phyloP scores from a whole-genome alignment of 35 echinoderm and acorn worm genomes.

The Apostichopus californicus region DNA sequence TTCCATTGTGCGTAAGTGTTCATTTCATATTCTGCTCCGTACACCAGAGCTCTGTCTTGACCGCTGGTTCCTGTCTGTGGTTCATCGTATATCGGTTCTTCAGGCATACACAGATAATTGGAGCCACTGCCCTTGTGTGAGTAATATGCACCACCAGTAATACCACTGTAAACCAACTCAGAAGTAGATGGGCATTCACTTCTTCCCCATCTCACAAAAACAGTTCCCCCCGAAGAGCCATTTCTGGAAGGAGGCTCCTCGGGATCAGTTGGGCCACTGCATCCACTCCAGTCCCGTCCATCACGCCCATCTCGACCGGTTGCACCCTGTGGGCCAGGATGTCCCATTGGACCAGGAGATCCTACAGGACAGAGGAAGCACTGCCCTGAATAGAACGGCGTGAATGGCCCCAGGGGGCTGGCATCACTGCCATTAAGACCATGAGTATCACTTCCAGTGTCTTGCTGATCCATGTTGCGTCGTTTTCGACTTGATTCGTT shows the following conservation, averaged over 20 bases:
- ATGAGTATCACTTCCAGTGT: background rate
- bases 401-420: background rate
- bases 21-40: too few species aligned
- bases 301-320: slow-evolving; percentile 46
- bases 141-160: too few species aligned
- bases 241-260: background rate
- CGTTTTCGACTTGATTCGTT: background rate
- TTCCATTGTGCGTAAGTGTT: too few species aligned
- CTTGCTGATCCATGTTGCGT: background rate
- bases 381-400: background rate
- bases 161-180: slow-evolving; percentile 10
- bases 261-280: background rate
- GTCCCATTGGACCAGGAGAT: background rate
- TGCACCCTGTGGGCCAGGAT: background rate
- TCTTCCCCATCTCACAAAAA: slow-evolving; percentile 48
- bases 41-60: too few species aligned
- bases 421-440: background rate
- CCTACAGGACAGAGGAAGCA: background rate
- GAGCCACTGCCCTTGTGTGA: too few species aligned
- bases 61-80: too few species aligned
- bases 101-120: too few species aligned
- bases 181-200: slow-evolving; percentile 10
- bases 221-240: slow-evolving; percentile 6
- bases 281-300: slow-evolving; percentile 24
- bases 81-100: too few species aligned